Percentiles rank a stretch among this genome's conserved stretches.
Conservation (phyloP, 2,113 vertebrate genomes). For the Ciconia maguari region DNA sequence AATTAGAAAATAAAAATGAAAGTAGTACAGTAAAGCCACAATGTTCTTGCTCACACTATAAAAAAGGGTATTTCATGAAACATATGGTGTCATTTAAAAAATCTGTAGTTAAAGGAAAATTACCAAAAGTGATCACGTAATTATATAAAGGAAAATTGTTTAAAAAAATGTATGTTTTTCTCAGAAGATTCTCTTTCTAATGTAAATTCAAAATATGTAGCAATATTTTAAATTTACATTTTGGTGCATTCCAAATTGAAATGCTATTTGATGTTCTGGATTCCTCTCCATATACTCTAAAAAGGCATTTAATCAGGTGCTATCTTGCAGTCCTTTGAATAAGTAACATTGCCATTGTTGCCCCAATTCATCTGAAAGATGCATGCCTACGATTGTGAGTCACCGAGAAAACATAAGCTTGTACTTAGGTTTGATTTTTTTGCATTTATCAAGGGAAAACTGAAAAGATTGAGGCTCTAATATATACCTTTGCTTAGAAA, state of each 20-base stretch:
- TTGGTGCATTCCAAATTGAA: neutral
- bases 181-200: neutral
- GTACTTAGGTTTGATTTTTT: neutral
- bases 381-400: neutral
- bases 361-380: slow-evolving; percentile 37
- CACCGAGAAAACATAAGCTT: neutral
- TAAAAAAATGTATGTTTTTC: neutral
- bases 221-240: neutral
- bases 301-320: neutral
- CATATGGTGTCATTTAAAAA: neutral
- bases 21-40: neutral
- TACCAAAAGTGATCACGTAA: neutral
- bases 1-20: neutral
- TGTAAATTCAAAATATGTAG: neutral
- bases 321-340: neutral
- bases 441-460: neutral
- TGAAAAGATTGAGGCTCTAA: neutral
- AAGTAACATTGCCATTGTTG: neutral
- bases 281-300: neutral
- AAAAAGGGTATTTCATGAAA: neutral
- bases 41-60: neutral
- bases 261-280: neutral
- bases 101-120: neutral
- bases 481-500: neutral
- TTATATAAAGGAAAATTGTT: neutral